Evolutionary conservation across 2,888 invertebrate genomes (phyloP).

Genomic region (Xylota segnis): DNA sequence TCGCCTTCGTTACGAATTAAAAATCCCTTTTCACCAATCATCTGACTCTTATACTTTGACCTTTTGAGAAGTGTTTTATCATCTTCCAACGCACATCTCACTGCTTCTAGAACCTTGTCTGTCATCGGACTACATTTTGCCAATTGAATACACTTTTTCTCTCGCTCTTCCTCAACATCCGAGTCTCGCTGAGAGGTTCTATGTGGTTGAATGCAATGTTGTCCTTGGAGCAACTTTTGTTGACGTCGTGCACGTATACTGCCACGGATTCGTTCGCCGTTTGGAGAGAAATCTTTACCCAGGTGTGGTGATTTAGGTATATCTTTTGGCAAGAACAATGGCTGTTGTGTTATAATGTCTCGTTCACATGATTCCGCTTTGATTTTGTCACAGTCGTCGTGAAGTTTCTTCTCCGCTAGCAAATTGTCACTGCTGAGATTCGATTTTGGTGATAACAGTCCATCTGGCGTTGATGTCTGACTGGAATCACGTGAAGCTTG

Average conservation of each 20-base stretch:
- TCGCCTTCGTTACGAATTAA: conserved; percentile 83
- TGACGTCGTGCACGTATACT: conserved; percentile 84
- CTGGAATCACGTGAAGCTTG: conserved; percentile 83
- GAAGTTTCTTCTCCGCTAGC: conserved; percentile 77
- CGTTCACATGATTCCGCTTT: conserved; percentile 25
- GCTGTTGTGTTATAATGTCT: conserved; percentile 17
- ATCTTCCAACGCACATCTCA: conserved; percentile 80
- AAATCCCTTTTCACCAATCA: conserved; percentile 83
- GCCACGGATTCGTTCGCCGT: conserved; percentile 83
- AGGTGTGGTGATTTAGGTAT: conserved; percentile 84
- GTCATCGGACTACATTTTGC: conserved; percentile 76
- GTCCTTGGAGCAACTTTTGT: conserved; percentile 73
- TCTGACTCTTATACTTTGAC: conserved; percentile 77
- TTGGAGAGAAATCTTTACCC: conserved; percentile 84
- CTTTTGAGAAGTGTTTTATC: conserved; percentile 77
- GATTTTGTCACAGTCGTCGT: conserved; percentile 39
- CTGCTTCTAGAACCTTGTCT: conserved; percentile 81
- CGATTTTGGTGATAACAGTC: conserved; percentile 83
- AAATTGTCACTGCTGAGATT: conserved; percentile 83
- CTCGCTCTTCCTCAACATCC: conserved; percentile 36
- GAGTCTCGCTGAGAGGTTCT: conserved; percentile 75
- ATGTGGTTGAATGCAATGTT: conserved; percentile 31
- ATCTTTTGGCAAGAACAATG: conserved; percentile 79
- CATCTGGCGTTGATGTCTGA: conserved; percentile 83
- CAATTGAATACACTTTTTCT: conserved; percentile 1